phyloP scores from a whole-genome alignment of 2,888 invertebrate species.

The Liopterus haemorrhoidalis region DNA sequence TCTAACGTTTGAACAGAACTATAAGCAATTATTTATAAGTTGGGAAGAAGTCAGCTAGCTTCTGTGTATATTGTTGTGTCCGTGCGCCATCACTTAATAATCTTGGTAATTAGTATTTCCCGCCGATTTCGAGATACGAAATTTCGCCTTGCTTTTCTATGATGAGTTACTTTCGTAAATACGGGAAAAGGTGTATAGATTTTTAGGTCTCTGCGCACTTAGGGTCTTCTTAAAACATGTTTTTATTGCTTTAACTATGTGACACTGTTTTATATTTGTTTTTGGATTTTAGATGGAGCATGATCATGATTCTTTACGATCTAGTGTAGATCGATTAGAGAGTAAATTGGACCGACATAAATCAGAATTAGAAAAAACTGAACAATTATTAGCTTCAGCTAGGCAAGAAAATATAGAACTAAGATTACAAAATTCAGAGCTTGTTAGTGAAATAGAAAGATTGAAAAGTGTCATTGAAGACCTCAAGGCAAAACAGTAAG shows the following conservation, averaged over 20 bases:
- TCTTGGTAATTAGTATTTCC: no score
- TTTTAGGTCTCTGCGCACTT: no score
- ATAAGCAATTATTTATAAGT: no score
- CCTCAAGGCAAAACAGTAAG: constrained; percentile 51
- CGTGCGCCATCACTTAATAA: no score
- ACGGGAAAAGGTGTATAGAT: neutral
- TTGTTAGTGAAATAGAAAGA: constrained; percentile 56
- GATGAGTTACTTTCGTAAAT: no score
- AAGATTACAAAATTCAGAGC: constrained; percentile 58
- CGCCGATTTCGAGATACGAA: no score
- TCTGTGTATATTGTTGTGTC: no score
- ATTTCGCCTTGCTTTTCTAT: no score
- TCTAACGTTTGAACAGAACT: no score
- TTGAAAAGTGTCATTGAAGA: constrained; percentile 52
- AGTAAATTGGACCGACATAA: constrained; percentile 46
- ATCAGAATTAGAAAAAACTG: constrained; percentile 50
- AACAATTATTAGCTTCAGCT: constrained; percentile 51
- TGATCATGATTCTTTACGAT: constrained; percentile 47
- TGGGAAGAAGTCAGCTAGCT: no score
- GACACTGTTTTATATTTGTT: no score
- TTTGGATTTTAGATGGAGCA: constrained; percentile 46
- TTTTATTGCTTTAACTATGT: constrained; percentile 7
- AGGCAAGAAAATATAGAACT: constrained; percentile 58
- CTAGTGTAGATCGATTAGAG: constrained; percentile 45
- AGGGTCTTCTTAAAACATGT: neutral